Percentiles rank a stretch among this genome's conserved stretches.
These are phyloP conservation scores for Ramazzottius varieornatus DNA, from an alignment of 2,888 invertebrate genomes.

Conservation along the genomic window DNA sequence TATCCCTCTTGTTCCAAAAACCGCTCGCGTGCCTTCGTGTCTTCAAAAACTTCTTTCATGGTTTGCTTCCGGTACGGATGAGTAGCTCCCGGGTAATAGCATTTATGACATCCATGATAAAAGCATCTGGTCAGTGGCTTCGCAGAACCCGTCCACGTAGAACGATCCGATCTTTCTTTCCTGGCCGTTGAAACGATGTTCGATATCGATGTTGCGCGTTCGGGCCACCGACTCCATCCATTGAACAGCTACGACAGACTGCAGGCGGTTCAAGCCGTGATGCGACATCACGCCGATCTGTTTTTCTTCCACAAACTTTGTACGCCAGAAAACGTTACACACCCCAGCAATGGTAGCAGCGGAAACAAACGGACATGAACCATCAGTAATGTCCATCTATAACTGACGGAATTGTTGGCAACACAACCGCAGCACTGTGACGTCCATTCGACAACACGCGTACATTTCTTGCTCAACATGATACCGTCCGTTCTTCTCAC, in stretches of 20 bases:
- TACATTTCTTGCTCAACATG: not conserved
- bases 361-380: not conserved
- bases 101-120: not conserved
- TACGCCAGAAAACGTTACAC: not conserved
- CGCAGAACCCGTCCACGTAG: constrained; percentile 10
- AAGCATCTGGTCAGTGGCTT: constrained; percentile 8
- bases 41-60: constrained; percentile 5
- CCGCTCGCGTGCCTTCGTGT: constrained; percentile 8
- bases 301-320: not conserved
- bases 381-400: not conserved
- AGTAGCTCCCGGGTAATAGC: too few relatives aligned
- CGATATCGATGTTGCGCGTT: not conserved
- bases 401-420: not conserved
- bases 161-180: constrained; percentile 9
- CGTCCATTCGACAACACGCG: not conserved
- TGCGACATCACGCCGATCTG: not conserved
- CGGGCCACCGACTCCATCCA: not conserved
- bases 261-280: not conserved
- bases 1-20: constrained; percentile 9
- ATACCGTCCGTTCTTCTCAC: not conserved
- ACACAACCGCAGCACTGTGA: not conserved
- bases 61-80: not conserved
- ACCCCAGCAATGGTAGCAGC: not conserved
- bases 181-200: constrained; percentile 6
- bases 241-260: not conserved